These are phyloP conservation scores for Pogoniulus pusillus DNA, from an alignment of 2,797 vertebrate genomes.

Conservation along the genomic window DNA sequence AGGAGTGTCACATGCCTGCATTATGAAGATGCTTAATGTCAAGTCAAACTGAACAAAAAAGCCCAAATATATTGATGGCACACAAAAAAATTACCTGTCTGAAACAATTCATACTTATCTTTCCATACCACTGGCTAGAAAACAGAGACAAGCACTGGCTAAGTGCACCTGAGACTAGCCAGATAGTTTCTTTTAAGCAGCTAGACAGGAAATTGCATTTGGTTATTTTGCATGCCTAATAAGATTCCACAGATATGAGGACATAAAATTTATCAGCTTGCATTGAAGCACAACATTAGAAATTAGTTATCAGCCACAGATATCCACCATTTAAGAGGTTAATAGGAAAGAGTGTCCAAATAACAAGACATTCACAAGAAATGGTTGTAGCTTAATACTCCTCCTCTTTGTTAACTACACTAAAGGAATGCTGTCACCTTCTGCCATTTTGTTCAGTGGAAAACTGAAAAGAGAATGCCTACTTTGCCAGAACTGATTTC, in stretches of 20 bases:
- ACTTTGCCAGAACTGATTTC: slow-evolving; percentile 23
- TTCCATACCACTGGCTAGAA: not conserved
- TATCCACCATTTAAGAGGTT: not conserved
- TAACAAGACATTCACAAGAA: not conserved
- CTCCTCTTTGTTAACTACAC: not conserved
- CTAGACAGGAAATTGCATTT: accelerated
- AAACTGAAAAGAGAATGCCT: slow-evolving; percentile 2
- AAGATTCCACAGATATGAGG: not conserved
- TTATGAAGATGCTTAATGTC: not conserved
- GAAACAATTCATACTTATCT: not conserved
- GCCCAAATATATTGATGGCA: not conserved
- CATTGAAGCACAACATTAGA: not conserved
- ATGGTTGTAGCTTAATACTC: not conserved
- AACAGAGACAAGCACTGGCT: not conserved
- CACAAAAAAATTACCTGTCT: not conserved
- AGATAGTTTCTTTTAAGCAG: not conserved
- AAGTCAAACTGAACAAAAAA: not conserved
- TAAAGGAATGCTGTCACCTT: slow-evolving; percentile 14
- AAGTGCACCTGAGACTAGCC: not conserved
- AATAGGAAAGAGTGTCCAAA: not conserved
- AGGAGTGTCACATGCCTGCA: not conserved
- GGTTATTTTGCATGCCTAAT: not conserved
- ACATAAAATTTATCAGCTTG: not conserved
- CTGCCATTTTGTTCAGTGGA: slow-evolving; percentile 9
- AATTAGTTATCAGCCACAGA: not conserved